Evolutionary conservation across 2,113 vertebrate genomes (phyloP), one percentile per base, ranked within the genome.

Genomic region (Cyphomyrus plagiostoma): DNA sequence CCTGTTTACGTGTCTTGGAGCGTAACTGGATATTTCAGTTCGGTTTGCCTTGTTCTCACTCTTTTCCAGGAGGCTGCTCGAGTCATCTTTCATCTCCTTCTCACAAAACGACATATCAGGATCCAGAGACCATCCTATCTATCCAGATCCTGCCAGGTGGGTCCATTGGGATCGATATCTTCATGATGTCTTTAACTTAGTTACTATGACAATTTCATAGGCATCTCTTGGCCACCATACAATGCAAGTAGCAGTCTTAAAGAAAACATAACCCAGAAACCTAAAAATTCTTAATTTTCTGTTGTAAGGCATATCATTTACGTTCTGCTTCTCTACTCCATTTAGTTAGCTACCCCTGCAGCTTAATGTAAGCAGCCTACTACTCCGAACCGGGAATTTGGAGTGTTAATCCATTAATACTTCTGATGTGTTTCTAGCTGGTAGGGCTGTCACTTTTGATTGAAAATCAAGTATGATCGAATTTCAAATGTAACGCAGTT

Each of bases 91-190:
- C 88, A 95, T 99, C 93, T 99, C 98, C 6, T 93, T 99, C 92
- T 99, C 98, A 89, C 97, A 98, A 91, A 99, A 99, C 0, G 98
- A 99, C 95, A 97, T 98, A 96, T 97, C 97, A 58, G 97, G 98
- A 92, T 99, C 98, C 88, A 96, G 98, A 94, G 98, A 99, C 92
- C 98, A 99, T 93, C 98, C 98, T 1, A 99, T 99, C 90, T 99
- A 99, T 94, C 98, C 98, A 30, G 98, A 99, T 93, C 98, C 98
- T 89, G 98, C 98, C 94, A 98, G 98, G 98, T 99, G 95, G 95
- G 92, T 88, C n/a, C 52, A 26, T 19, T 17, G 9, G 30, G 42
- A 35, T 46, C 26, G 9, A 39, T 87, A 50, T 30, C 62, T 70
- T 70, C n/a, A 30, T 70, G 62, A 66, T 70, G n/a, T 70, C 17